These are phyloP conservation scores for Varanus salvator DNA, from an alignment of 2,113 vertebrate genomes.

Conservation along the genomic window DNA sequence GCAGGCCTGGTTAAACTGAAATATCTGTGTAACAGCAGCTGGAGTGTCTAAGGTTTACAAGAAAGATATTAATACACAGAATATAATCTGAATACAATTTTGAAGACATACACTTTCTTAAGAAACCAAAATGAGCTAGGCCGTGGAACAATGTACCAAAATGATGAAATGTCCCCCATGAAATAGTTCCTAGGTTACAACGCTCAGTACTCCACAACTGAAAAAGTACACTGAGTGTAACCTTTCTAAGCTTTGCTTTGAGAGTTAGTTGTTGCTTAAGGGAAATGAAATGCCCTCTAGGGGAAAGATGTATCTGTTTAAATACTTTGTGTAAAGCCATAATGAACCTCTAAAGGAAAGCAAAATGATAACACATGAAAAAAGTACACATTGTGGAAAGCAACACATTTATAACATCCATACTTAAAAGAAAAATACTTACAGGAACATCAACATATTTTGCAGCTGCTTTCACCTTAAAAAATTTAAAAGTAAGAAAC, in stretches of 20 bases:
- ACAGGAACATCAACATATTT: slow-evolving; percentile 97
- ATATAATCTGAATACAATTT: neutral
- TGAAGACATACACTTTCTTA: slow-evolving; percentile 8
- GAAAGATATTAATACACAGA: slow-evolving; percentile 18
- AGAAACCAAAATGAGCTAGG: slow-evolving; percentile 23
- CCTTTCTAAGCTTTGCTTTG: slow-evolving; percentile 63
- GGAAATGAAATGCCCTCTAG: slow-evolving; percentile 67
- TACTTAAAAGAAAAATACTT: slow-evolving; percentile 75
- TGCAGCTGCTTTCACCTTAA: slow-evolving; percentile 94
- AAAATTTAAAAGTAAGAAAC: slow-evolving; percentile 65
- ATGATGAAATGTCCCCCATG: slow-evolving; percentile 8
- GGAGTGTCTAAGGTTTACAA: neutral
- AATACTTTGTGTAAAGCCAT: slow-evolving; percentile 48
- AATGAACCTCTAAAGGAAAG: slow-evolving; percentile 64
- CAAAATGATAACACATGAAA: slow-evolving; percentile 61
- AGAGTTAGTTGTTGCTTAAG: slow-evolving; percentile 58
- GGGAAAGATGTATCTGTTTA: slow-evolving; percentile 62
- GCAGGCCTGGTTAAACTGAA: neutral
- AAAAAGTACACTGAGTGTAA: slow-evolving; percentile 72
- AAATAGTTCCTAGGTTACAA: slow-evolving; percentile 55
- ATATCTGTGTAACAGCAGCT: slow-evolving; percentile 12
- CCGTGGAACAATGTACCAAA: slow-evolving; percentile 25
- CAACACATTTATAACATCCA: slow-evolving; percentile 40
- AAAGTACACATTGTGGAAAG: slow-evolving; percentile 24
- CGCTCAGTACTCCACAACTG: slow-evolving; percentile 54